Conservation (phyloP, 2,113 vertebrate genomes). For the Salvelinus fontinalis region DNA sequence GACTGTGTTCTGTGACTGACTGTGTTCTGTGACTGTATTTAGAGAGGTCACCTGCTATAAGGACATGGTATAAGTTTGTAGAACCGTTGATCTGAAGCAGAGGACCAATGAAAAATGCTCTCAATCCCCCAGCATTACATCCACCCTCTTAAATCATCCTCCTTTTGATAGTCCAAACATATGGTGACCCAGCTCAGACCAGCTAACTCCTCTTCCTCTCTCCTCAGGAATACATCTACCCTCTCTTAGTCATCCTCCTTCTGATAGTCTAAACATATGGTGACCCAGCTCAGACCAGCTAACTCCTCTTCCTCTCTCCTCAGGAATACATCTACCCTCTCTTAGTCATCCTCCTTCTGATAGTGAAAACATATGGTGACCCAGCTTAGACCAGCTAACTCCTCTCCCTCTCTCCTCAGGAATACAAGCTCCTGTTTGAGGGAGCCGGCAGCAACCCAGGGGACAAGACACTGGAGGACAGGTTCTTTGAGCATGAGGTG, state of each 20-base stretch:
- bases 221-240: too few relatives aligned
- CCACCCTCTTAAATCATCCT: not conserved
- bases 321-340: conserved; percentile 73
- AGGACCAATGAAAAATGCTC: too few relatives aligned
- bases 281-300: too few relatives aligned
- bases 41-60: too few relatives aligned
- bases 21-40: too few relatives aligned
- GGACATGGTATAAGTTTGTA: too few relatives aligned
- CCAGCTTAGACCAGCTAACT: not conserved
- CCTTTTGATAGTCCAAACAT: not conserved
- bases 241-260: too few relatives aligned
- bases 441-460: conserved; percentile 68
- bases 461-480: conserved; percentile 85
- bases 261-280: too few relatives aligned
- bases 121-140: not conserved
- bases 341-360: not conserved
- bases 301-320: not conserved
- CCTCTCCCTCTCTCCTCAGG: conserved; percentile 56
- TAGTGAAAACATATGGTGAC: not conserved
- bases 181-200: not conserved
- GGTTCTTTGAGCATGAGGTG: conserved; percentile 91
- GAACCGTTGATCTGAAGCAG: too few relatives aligned
- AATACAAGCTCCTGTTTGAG: conserved; percentile 82
- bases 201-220: not conserved
- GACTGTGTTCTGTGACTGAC: too few relatives aligned